Base-by-base conservation (phyloP, 2,888 invertebrate genomes). In the Athetis lepigone region DNA sequence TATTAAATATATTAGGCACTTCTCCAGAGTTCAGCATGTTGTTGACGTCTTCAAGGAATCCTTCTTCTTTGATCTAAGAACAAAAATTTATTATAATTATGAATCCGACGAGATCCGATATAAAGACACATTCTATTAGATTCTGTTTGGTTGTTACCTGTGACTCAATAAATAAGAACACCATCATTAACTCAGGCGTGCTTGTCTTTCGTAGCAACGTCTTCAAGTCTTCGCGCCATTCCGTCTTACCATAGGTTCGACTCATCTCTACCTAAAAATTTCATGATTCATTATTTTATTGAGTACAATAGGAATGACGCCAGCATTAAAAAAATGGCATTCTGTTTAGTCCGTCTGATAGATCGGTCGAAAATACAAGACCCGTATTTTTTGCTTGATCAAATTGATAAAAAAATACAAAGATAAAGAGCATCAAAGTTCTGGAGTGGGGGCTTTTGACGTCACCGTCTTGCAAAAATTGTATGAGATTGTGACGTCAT, bases 181-280 rank as follows among this genome's bases (percentile, higher is more conserved):
- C 98, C 74, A 97, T 98, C 86, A 98, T 97, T 79, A 97, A 96
- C 79, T 99, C 99, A 0, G 97, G 97, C 16, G 97, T 96, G 68
- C 98, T 98, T 0, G 98, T 96, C 92, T 97, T 98, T 69, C 96
- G 96, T 51, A 99, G 89, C 73, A 98, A 97, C 42, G 93, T 93
- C 88, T 98, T 99, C 46, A 99, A 93, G 89, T 99, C 99, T 88
- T 99, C 99, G 79, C 98, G 97, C 98, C 98, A 99, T 86, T 99
- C 98, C 72, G 92, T 95, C 47, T 96, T 95, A 0, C 97, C 97
- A 88, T 99, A 99, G 39, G 96, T 96, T 86, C 98, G 96, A 49
- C 97, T 98, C 87, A 99, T 98, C 95, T 99, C 99, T 39, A 99
- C 98, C 97, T 98, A 96, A 23, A 23, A 21, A n/a, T 33, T 13